Base-by-base conservation (phyloP, 2,113 vertebrate species). In the Phocoena sinus region DNA sequence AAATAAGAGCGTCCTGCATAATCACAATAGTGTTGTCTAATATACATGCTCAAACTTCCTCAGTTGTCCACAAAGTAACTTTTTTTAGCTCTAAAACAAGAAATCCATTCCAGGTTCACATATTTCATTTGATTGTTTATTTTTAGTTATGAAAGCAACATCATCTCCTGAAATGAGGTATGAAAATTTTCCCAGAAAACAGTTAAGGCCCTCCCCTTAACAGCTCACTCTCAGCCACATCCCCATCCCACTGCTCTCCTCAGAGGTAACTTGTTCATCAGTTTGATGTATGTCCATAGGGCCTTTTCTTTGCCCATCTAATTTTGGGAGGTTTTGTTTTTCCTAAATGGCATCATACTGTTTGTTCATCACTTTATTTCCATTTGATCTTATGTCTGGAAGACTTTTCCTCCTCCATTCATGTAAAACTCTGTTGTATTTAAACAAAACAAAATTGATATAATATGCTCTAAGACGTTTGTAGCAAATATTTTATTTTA, bases 261-360 rank as follows among this genome's bases (percentile, higher is more conserved):
- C 25, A 73, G 2, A 89, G 14, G 68, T 58, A 23, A 58, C 47
- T 84, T 63, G 33, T 73, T 36, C 73, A 33, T 50, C 62, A 28
- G 58, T 73, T 14, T 92, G n/a, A 65, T 71, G 0, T 68, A 20
- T 82, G 44, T 58, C 85, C 71, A 33, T 58, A 23, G 56, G 53
- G 53, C 10, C 38, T 90, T 96, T 81, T 90, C 73, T 89, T 89
- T 96, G 50, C 71, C 84, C 74, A 17, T 65, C 53, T 86, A 58
- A 70, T 65, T 77, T 90, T 14, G 36, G 60, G 41, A 71, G 38
- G 15, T 71, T 93, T 82, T 95, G 50, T 90, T 91, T 91, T 97
- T 79, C 56, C 36, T 79, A 79, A 91, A 21, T 65, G 73, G 26
- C 7, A 77, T 83, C 36, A 74, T 68, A 81, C 58, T 86, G 3